phyloP scores from a whole-genome alignment of 2,888 invertebrate genomes.

The Drosophila greeni region DNA sequence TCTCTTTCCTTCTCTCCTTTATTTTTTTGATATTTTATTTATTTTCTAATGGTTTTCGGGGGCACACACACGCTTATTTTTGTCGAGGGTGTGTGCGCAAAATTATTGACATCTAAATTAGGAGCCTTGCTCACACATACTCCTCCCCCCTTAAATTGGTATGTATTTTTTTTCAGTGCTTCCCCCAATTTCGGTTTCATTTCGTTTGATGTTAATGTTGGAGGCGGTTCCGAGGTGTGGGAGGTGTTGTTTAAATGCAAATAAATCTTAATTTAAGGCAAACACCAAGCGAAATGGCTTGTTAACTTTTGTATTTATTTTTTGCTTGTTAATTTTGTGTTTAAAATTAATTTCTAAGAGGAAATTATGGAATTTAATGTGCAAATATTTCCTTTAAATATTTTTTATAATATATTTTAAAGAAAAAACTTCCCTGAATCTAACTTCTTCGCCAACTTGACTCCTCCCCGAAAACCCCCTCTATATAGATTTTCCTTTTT shows the following conservation, averaged over 20 bases:
- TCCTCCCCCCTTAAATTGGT: background rate
- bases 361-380: background rate
- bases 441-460: background rate
- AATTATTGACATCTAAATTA: slow-evolving; percentile 71
- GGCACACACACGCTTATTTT: slow-evolving; percentile 1
- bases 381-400: too few species aligned
- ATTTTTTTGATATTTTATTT: slow-evolving; percentile 40
- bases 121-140: slow-evolving; percentile 37
- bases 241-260: slow-evolving; percentile 25
- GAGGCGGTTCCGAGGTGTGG: background rate
- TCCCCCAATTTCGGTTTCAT: slow-evolving; percentile 21
- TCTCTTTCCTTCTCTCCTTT: slow-evolving; percentile 4
- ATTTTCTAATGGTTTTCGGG: slow-evolving; percentile 39
- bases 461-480: background rate
- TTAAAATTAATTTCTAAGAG: background rate
- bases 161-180: slow-evolving; percentile 2
- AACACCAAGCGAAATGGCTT: slow-evolving; percentile 8
- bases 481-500: background rate
- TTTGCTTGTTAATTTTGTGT: background rate
- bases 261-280: slow-evolving; percentile 25
- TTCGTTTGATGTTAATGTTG: slow-evolving; percentile 27
- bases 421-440: too few species aligned
- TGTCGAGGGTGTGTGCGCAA: slow-evolving; percentile 37
- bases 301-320: background rate
- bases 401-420: too few species aligned